Evolutionary conservation across 2,113 vertebrate species (phyloP).

Genomic region (Neotoma lepida): DNA sequence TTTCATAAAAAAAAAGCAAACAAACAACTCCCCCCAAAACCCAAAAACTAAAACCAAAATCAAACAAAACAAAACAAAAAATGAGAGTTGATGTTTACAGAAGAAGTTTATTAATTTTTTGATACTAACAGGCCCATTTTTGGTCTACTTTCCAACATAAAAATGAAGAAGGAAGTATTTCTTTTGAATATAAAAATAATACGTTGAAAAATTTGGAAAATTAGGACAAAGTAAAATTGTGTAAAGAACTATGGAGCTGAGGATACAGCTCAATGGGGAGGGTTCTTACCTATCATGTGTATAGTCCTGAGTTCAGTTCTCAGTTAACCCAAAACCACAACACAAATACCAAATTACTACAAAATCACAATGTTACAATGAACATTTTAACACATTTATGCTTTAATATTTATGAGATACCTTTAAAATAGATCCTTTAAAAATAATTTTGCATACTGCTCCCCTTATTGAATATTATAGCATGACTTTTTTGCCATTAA

Average conservation of each 20-base stretch:
- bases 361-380: background rate
- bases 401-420: background rate
- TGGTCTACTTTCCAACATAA: background rate
- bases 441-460: background rate
- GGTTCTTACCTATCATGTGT: background rate
- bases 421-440: background rate
- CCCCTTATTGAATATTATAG: background rate
- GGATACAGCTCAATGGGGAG: background rate
- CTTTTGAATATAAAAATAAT: background rate
- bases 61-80: background rate
- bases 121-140: background rate
- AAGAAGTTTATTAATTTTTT: background rate
- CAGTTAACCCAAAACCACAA: background rate
- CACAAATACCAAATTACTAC: background rate
- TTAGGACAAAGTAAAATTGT: background rate
- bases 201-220: background rate
- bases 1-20: background rate
- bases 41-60: background rate
- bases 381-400: background rate
- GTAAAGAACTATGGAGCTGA: background rate
- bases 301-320: background rate
- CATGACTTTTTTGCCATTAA: background rate
- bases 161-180: background rate
- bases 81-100: background rate
- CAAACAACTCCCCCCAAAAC: background rate